phyloP scores from a whole-genome alignment of 1,140 invertebrate species.

The Drosophila quadrilineata region DNA sequence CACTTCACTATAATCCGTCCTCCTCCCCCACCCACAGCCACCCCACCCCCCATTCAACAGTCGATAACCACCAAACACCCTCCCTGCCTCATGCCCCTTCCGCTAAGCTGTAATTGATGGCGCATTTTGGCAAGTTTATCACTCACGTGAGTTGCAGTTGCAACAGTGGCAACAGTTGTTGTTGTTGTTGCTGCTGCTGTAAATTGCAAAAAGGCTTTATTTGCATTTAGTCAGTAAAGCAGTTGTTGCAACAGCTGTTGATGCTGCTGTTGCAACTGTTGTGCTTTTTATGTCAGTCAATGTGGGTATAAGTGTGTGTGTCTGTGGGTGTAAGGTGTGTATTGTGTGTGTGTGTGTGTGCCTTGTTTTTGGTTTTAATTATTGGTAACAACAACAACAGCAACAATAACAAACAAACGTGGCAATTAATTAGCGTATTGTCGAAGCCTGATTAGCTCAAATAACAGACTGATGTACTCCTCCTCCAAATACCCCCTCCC shows the following conservation, averaged over 20 bases:
- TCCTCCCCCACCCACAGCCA: background rate
- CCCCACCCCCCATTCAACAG: no score
- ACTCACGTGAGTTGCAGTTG: slow-evolving; percentile 30
- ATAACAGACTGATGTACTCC: no score
- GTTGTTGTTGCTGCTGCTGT: slow-evolving; percentile 17
- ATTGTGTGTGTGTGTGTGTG: slow-evolving; percentile 10
- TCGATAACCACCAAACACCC: no score
- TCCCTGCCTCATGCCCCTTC: no score
- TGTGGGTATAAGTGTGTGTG: background rate
- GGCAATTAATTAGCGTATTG: slow-evolving; percentile 64
- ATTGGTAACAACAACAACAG: slow-evolving; percentile 12
- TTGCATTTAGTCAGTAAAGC: no score
- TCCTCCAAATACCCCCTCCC: no score
- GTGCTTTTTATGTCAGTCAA: slow-evolving; percentile 7
- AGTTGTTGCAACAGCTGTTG: slow-evolving; percentile 2
- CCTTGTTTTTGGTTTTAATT: slow-evolving; percentile 22
- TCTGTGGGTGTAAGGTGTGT: slow-evolving; percentile 7
- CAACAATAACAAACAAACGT: slow-evolving; percentile 6
- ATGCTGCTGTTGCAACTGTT: slow-evolving; percentile 1
- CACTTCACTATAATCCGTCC: background rate
- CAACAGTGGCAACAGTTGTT: no score
- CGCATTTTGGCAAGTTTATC: slow-evolving; percentile 70
- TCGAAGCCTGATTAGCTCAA: slow-evolving; percentile 53
- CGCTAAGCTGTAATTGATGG: slow-evolving; percentile 76
- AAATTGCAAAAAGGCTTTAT: no score